Conservation (phyloP, 2,113 vertebrate species). For the Eretmochelys imbricata region DNA sequence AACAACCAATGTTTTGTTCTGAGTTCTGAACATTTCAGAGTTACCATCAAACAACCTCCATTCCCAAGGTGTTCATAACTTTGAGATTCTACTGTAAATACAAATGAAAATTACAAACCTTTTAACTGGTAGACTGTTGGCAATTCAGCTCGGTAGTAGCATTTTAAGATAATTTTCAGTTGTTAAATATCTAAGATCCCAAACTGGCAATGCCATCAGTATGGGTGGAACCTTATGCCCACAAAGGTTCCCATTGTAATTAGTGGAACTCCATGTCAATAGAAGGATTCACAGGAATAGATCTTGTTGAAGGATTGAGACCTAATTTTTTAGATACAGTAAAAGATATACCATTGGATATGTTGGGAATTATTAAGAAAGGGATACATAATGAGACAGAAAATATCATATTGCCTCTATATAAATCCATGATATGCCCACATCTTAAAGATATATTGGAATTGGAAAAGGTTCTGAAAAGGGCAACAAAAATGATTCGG, state of each 20-base stretch:
- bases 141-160: background rate
- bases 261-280: background rate
- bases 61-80: too few relatives aligned
- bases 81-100: background rate
- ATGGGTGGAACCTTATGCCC: background rate
- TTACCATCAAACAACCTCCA: too few relatives aligned
- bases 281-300: too few relatives aligned
- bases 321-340: background rate
- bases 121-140: conserved; percentile 14
- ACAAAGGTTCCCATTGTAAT: background rate
- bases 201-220: background rate
- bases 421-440: too few relatives aligned
- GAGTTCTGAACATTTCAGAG: too few relatives aligned
- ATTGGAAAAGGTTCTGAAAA: too few relatives aligned
- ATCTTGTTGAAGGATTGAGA: background rate
- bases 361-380: too few relatives aligned
- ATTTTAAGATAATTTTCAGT: background rate
- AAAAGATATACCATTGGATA: background rate
- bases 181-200: background rate
- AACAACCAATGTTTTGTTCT: too few relatives aligned
- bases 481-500: too few relatives aligned
- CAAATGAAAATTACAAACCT: conserved; percentile 5
- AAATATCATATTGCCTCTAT: too few relatives aligned
- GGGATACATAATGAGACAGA: too few relatives aligned
- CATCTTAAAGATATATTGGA: too few relatives aligned